Conservation (phyloP, 2,113 vertebrate species). For the Sinocyclocheilus grahami region DNA sequence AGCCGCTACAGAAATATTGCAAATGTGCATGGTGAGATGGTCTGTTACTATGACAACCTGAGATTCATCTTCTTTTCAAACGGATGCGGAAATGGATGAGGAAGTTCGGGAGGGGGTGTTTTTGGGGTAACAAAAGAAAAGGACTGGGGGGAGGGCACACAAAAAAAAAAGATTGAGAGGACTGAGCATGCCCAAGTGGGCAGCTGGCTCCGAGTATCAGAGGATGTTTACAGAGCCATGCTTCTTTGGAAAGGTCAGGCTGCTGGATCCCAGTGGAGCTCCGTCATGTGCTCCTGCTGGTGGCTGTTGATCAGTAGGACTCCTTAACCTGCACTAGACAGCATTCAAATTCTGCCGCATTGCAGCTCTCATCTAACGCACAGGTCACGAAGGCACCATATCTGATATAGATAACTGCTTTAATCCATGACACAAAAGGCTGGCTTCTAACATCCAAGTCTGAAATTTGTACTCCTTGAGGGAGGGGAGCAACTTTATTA, state of each 20-base stretch:
- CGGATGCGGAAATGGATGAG: slow-evolving; percentile 26
- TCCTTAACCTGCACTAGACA: slow-evolving; percentile 17
- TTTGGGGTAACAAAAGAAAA: slow-evolving; percentile 19
- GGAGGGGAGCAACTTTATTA: slow-evolving; percentile 19
- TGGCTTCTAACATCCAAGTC: background rate
- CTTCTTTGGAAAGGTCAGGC: slow-evolving; percentile 52
- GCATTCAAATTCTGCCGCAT: slow-evolving; percentile 17
- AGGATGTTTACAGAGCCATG: slow-evolving; percentile 47
- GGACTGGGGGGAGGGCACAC: background rate
- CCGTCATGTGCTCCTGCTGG: slow-evolving; percentile 21
- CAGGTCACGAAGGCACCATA: background rate
- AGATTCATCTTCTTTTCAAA: slow-evolving; percentile 32
- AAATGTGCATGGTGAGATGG: slow-evolving; percentile 38
- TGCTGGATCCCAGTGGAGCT: slow-evolving; percentile 30
- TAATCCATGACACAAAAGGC: slow-evolving; percentile 19
- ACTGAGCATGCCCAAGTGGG: background rate
- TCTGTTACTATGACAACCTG: slow-evolving; percentile 57
- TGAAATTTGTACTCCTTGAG: slow-evolving; percentile 27
- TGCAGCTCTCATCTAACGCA: slow-evolving; percentile 15
- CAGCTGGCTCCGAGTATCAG: background rate
- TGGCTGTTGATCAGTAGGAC: slow-evolving; percentile 27
- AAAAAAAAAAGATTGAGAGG: background rate
- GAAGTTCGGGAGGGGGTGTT: background rate
- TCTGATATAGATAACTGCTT: slow-evolving; percentile 32
- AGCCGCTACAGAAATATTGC: slow-evolving; percentile 40